Conservation (phyloP, 2,797 vertebrate genomes). For the Pelodytes ibericus region DNA sequence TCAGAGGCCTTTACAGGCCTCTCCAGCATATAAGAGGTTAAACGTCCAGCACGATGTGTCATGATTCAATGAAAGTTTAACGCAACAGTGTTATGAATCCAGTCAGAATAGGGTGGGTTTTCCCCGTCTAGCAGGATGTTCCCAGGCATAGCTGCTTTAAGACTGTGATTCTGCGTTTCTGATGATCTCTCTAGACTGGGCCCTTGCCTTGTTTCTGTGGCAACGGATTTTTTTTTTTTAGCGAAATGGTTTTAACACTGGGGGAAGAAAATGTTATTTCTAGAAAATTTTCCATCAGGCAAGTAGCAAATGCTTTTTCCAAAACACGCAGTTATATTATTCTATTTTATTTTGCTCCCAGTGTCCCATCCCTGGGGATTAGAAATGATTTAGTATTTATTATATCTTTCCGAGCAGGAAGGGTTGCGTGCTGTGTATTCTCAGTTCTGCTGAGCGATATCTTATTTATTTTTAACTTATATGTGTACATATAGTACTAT, state of each 20-base stretch:
- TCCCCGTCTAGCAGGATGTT: conserved; percentile 26
- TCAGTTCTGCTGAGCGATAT: not conserved
- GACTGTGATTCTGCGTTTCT: conserved; percentile 77
- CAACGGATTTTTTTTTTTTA: conserved; percentile 84
- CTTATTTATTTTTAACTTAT: conserved; percentile 17
- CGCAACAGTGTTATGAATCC: conserved; percentile 28
- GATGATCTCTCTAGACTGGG: conserved; percentile 76
- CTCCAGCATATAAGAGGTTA: conserved; percentile 34
- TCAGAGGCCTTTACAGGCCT: conserved; percentile 25
- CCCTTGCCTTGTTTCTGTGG: conserved; percentile 95
- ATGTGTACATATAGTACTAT: not conserved
- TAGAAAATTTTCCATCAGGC: conserved; percentile 62
- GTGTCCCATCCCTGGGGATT: conserved; percentile 58
- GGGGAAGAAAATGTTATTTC: conserved; percentile 67
- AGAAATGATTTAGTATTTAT: conserved; percentile 65
- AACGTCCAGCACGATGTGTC: conserved; percentile 29
- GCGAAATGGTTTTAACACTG: conserved; percentile 72
- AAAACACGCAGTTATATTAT: conserved; percentile 61
- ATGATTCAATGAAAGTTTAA: conserved; percentile 8
- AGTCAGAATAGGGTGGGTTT: conserved; percentile 37
- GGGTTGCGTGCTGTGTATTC: conserved; percentile 58
- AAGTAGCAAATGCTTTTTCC: conserved; percentile 59
- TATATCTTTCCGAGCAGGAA: conserved; percentile 60
- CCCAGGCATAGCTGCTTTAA: conserved; percentile 73
- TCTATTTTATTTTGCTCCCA: conserved; percentile 46